Percentiles rank a stretch among this genome's conserved stretches.
These are phyloP conservation scores for Plutella xylostella DNA, from an alignment of 2,888 invertebrate species.

Conservation along the genomic window DNA sequence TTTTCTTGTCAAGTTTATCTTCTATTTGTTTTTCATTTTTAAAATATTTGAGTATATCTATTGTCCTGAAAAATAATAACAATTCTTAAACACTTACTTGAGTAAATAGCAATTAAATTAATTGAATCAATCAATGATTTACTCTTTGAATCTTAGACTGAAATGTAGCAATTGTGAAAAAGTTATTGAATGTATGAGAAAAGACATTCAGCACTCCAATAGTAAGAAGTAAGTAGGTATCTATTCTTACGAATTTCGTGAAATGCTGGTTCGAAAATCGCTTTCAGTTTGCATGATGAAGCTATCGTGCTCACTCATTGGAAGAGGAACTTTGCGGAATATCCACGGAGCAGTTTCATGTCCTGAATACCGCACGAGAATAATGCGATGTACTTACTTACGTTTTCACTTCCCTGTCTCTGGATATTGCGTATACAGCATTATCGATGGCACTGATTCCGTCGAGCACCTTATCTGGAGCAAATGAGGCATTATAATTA, in stretches of 20 bases:
- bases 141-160: too few species aligned
- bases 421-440: slow-evolving; percentile 33
- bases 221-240: too few species aligned
- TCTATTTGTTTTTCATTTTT: not conserved
- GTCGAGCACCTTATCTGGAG: slow-evolving; percentile 39
- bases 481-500: slow-evolving; percentile 20
- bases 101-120: too few species aligned
- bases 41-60: not conserved
- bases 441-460: slow-evolving; percentile 32
- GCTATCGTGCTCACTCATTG: slow-evolving; percentile 1
- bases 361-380: too few species aligned
- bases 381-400: slow-evolving; percentile 52
- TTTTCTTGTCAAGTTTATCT: not conserved
- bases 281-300: too few species aligned
- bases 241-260: too few species aligned
- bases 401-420: slow-evolving; percentile 38
- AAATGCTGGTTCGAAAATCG: too few species aligned
- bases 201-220: too few species aligned
- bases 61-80: not conserved
- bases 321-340: not conserved
- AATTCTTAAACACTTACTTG: too few species aligned
- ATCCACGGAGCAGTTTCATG: not conserved
- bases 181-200: too few species aligned
- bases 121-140: too few species aligned
- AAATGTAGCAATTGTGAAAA: too few species aligned